These are phyloP conservation scores for Limnephilus lunatus DNA, from an alignment of 2,888 invertebrate species.

Conservation along the genomic window DNA sequence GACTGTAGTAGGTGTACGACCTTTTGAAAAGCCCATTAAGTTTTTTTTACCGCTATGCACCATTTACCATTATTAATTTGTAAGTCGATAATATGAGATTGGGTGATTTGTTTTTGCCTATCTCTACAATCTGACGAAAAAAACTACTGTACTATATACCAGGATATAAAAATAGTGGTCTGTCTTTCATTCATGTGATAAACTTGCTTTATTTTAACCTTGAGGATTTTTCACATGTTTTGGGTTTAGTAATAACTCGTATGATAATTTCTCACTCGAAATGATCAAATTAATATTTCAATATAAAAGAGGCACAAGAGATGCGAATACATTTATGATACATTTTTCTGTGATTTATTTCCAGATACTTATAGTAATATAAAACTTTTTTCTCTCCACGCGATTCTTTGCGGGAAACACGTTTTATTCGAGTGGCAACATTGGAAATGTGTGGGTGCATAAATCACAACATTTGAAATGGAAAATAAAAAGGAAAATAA, in stretches of 20 bases:
- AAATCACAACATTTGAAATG: constrained; percentile 32
- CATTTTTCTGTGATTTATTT: background rate
- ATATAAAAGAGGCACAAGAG: background rate
- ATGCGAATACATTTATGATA: background rate
- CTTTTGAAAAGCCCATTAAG: background rate
- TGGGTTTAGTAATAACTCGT: background rate
- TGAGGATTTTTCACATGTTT: background rate
- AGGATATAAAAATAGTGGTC: background rate
- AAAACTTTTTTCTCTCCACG: background rate
- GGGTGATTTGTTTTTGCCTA: background rate
- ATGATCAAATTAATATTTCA: background rate
- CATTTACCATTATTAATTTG: background rate
- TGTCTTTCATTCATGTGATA: background rate
- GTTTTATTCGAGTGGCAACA: constrained; percentile 19
- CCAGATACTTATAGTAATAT: background rate
- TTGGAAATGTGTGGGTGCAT: constrained; percentile 26
- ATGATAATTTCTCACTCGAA: background rate
- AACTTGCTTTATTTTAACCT: background rate
- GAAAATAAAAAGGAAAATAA: constrained; percentile 26
- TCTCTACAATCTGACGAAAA: background rate
- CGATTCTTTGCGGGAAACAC: background rate
- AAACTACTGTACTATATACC: background rate
- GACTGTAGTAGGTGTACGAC: background rate
- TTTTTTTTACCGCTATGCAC: background rate
- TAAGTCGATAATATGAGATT: background rate